Percentiles rank a stretch among this genome's conserved stretches.
Conservation (phyloP, 2,797 vertebrate species). For the Orientallactaga sibirica region DNA sequence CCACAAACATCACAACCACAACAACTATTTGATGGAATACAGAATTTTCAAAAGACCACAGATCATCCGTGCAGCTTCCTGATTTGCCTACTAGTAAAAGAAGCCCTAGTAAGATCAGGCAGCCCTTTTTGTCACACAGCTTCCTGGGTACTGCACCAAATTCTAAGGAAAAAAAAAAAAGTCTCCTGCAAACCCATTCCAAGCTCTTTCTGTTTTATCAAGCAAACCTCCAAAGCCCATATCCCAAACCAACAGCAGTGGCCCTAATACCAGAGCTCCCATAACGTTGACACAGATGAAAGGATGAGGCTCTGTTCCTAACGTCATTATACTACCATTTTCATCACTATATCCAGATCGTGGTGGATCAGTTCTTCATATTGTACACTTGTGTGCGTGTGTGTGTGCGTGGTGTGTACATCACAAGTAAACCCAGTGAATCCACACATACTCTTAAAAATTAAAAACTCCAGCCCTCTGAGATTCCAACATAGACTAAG, state of each 20-base stretch:
- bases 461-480: neutral
- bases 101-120: neutral
- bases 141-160: neutral
- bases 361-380: neutral
- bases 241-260: neutral
- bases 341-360: neutral
- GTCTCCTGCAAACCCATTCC: neutral
- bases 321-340: neutral
- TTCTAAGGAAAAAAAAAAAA: neutral
- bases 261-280: neutral
- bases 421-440: neutral
- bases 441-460: neutral
- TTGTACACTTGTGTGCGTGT: neutral
- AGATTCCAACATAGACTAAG: slow-evolving; percentile 18
- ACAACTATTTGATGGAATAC: neutral
- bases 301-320: neutral
- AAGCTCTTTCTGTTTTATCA: neutral
- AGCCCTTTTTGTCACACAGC: neutral
- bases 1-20: neutral
- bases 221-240: neutral
- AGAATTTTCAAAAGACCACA: slow-evolving; percentile 23
- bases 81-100: neutral
- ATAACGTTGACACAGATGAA: neutral
- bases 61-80: neutral
- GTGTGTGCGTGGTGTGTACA: fast-evolving